Evolutionary conservation across 2,113 vertebrate species (phyloP), one percentile per base, ranked within the genome.

Genomic region (Rhynchomys soricoides): DNA sequence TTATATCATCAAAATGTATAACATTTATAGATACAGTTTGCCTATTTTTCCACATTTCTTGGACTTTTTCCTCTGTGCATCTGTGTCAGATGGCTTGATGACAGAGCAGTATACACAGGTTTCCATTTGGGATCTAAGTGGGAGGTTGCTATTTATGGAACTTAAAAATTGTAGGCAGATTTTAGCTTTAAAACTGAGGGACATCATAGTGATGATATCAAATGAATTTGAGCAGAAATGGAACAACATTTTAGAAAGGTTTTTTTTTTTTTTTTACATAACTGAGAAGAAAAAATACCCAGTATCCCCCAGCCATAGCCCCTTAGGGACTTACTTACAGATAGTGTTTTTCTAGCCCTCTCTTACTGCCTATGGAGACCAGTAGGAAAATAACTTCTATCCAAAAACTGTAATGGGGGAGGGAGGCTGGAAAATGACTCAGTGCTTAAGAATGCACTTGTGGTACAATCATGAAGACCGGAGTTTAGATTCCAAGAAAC

Each of bases 121-220:
- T 97, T 96, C 83, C 90, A 83, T 97, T 98, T 98, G 96, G 94
- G 93, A 89, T 97, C 52, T 93, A 92, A 0, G 45, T 97, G 81
- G 98, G 98, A 98, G 95, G 94, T 92, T 97, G 94, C 92, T 97
- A 98, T 78, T 97, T 96, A 97, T 48, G 75, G 66, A 68, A 87
- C 92, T 97, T 93, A 85, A 68, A 89, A 52, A 68, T 31, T 24
- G 26, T 75, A 97, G 89, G 94, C 40, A 85, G 86, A 97, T 93
- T 96, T 89, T 95, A 73, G 59, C 86, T 90, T 93, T 95, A 93
- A 96, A 94, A 81, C 45, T 87, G 91, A 97, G 68, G 70, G 71
- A 85, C 97, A 66, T 74, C 68, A 93, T 85, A 97, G 73, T 93
- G 82, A 37, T 79, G 64, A 62, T 92, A 79, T 70, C 86, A 92